phyloP scores from a whole-genome alignment of 2,888 invertebrate genomes.

The Lasioglossum morio region DNA sequence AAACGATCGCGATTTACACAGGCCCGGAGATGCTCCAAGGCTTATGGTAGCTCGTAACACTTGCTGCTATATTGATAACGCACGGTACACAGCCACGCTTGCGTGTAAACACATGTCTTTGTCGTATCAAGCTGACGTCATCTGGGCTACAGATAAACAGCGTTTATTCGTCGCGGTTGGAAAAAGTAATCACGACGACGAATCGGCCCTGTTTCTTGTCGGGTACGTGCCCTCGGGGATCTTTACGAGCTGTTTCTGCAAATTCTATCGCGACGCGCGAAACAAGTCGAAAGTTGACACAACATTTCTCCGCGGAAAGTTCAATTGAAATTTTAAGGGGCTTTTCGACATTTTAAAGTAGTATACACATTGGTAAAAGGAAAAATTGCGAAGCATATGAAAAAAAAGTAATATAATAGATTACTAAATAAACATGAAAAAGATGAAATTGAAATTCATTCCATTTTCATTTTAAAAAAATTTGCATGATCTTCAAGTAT shows the following conservation, averaged over 20 bases:
- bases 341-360: too few relatives aligned
- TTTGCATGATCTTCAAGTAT: too few relatives aligned
- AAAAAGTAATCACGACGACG: conserved; percentile 34
- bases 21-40: conserved; percentile 40
- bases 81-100: conserved; percentile 42
- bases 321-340: not conserved
- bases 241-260: not conserved
- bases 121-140: conserved; percentile 67
- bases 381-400: not conserved
- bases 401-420: not conserved
- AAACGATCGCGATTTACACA: conserved; percentile 48
- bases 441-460: not conserved
- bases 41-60: conserved; percentile 65
- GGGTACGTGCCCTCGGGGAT: not conserved
- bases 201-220: conserved; percentile 20
- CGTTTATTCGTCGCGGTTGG: not conserved
- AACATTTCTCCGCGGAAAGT: not conserved
- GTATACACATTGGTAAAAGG: not conserved
- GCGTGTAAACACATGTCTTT: conserved; percentile 64
- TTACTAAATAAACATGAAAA: not conserved
- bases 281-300: not conserved
- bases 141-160: conserved; percentile 54
- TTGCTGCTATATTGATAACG: conserved; percentile 64
- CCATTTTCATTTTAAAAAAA: too few relatives aligned
- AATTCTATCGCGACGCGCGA: not conserved